Base-by-base conservation (phyloP, 2,797 vertebrate species). In the Sebastiscus albofasciatus region DNA sequence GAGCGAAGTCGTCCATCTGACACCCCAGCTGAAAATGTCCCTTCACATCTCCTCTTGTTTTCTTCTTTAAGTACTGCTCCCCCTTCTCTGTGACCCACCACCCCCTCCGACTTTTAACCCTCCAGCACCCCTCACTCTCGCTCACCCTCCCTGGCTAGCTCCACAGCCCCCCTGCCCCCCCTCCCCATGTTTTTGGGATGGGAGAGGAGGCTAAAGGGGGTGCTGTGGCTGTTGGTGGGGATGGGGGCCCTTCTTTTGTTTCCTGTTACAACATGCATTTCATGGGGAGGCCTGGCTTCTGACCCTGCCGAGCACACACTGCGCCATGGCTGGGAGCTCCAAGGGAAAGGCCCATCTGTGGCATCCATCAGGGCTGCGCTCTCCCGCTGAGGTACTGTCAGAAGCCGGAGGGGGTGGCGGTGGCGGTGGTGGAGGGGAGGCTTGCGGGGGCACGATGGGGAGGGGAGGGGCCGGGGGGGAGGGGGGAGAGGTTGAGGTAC, bases 291-390 rank as follows among this genome's bases (percentile, higher is more conserved):
- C 90, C 91, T 94, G 92, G 89, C 91, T 95, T 95, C 89, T 95
- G 93, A 95, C 93, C 93, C 91, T 65, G 80, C 75, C 20, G 81
- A 93, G 93, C 90, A 83, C 93, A 93, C 83, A 92, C 93, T 93
- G 93, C 81, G 87, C 80, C 16, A 13, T 66, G 86, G 83, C 90
- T 87, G 81, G 87, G 88, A 90, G 91, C 92, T 94, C 91, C 72
- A 55, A 94, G 92, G 94, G 92, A 94, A 95, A 91, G 88, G 90
- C 91, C 95, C 95, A 96, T 96, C 95, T 96, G 95, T 93, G 94
- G 92, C 93, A 95, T 96, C 94, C 94, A 96, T 96, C 94, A 96
- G 93, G 84, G 87, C 90, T 81, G 84, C 4, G 84, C 81, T 82
- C 93, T 89, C 95, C 94, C 77, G 92, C 94, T 94, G 94, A 80